These are phyloP conservation scores for Habroteleia sp. DNA, from an alignment of 2,888 invertebrate species.

Conservation along the genomic window DNA sequence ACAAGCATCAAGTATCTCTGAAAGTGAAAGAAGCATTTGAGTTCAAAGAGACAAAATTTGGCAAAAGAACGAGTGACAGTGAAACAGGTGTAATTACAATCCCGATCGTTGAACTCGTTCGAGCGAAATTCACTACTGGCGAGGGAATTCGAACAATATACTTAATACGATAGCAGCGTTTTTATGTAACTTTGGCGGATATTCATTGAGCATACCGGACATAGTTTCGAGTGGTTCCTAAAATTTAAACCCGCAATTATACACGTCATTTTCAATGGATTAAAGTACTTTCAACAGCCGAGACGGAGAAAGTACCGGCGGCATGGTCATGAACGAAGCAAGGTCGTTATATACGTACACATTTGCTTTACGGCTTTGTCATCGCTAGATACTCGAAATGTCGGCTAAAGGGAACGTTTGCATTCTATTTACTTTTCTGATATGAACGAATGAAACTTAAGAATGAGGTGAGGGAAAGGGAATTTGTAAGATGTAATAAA, in stretches of 20 bases:
- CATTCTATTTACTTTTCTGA: slow-evolving; percentile 11
- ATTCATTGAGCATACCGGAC: slow-evolving; percentile 30
- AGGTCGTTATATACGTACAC: slow-evolving; percentile 41
- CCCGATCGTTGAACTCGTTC: slow-evolving; percentile 37
- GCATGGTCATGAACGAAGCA: slow-evolving; percentile 51
- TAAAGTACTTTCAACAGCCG: slow-evolving; percentile 46
- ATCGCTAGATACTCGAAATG: slow-evolving; percentile 19
- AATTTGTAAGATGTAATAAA: too few species aligned
- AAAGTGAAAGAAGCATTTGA: too few species aligned
- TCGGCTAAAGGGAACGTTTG: slow-evolving; percentile 29
- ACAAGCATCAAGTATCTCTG: too few species aligned
- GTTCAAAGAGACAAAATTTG: background rate
- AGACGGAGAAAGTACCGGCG: slow-evolving; percentile 56
- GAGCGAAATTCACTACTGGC: slow-evolving; percentile 28
- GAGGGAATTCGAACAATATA: slow-evolving; percentile 39
- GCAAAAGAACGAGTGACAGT: slow-evolving; percentile 1
- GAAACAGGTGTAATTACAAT: slow-evolving; percentile 35
- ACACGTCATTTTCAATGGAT: slow-evolving; percentile 43
- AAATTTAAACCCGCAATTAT: slow-evolving; percentile 45
- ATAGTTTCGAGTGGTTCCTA: slow-evolving; percentile 37
- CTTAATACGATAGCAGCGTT: slow-evolving; percentile 22
- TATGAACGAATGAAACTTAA: background rate
- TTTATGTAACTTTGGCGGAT: slow-evolving; percentile 41
- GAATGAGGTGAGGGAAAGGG: too few species aligned
- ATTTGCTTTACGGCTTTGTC: slow-evolving; percentile 35